phyloP scores from a whole-genome alignment of 2,797 vertebrate genomes.

The Scolopax rusticola region DNA sequence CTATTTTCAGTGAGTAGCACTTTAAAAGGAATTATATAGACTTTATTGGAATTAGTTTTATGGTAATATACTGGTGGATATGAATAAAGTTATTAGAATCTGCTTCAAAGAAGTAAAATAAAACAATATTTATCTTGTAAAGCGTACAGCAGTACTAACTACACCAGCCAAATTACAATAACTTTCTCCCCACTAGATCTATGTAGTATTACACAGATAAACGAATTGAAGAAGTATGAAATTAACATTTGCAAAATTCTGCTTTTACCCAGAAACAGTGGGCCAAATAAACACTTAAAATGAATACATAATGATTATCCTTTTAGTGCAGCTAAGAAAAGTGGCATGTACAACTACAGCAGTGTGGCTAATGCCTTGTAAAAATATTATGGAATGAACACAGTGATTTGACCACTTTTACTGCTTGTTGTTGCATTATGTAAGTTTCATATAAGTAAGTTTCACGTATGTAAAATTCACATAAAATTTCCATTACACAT shows the following conservation, averaged over 20 bases:
- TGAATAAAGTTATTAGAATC: background rate
- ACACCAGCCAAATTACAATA: background rate
- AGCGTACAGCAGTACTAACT: background rate
- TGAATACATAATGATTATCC: background rate
- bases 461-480: background rate
- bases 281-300: slow-evolving; percentile 20
- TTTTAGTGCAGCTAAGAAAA: background rate
- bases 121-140: background rate
- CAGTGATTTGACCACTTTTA: slow-evolving; percentile 31
- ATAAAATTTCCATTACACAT: background rate
- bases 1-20: background rate
- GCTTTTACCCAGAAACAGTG: slow-evolving; percentile 18
- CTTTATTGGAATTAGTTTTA: background rate
- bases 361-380: background rate
- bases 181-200: background rate
- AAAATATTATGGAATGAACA: background rate
- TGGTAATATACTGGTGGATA: background rate
- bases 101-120: background rate
- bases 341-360: background rate
- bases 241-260: background rate
- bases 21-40: slow-evolving; percentile 7
- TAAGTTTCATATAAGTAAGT: background rate
- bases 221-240: background rate
- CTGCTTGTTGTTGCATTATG: background rate
- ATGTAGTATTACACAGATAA: background rate